These are phyloP conservation scores for Galemys pyrenaicus DNA, from an alignment of 2,113 vertebrate genomes.

Conservation along the genomic window DNA sequence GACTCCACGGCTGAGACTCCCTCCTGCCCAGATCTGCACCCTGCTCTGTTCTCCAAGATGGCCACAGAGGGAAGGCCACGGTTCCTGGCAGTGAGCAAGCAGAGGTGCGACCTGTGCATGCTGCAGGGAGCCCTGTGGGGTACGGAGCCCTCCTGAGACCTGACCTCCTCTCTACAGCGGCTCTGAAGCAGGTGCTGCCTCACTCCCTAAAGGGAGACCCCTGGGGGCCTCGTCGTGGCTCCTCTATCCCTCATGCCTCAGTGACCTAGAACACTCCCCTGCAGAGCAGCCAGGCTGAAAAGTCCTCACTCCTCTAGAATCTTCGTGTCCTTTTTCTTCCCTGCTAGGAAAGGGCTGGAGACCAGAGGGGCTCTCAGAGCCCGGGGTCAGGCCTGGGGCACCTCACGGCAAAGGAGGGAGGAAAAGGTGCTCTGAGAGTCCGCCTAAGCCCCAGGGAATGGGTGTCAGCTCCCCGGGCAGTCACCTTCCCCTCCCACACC, in stretches of 20 bases:
- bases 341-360: background rate
- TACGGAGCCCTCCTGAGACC: background rate
- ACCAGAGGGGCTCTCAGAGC: background rate
- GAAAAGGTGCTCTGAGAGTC: background rate
- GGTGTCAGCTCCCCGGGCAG: background rate
- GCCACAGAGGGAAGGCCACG: background rate
- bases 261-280: background rate
- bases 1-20: background rate
- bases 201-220: background rate
- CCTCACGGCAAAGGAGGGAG: background rate
- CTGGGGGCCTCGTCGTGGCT: background rate
- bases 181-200: background rate
- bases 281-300: background rate
- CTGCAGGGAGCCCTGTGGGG: background rate
- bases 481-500: background rate
- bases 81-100: background rate
- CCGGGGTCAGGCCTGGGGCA: background rate
- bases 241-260: background rate
- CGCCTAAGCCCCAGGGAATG: background rate
- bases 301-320: background rate
- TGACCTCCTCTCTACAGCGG: background rate
- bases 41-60: background rate
- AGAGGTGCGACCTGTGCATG: accelerated
- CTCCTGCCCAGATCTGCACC: background rate
- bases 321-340: background rate